Evolutionary conservation across 92 coral and sea anemone genomes (phyloP), one percentile per base, ranked within the genome.

Genomic region (Actinostola sp.): DNA sequence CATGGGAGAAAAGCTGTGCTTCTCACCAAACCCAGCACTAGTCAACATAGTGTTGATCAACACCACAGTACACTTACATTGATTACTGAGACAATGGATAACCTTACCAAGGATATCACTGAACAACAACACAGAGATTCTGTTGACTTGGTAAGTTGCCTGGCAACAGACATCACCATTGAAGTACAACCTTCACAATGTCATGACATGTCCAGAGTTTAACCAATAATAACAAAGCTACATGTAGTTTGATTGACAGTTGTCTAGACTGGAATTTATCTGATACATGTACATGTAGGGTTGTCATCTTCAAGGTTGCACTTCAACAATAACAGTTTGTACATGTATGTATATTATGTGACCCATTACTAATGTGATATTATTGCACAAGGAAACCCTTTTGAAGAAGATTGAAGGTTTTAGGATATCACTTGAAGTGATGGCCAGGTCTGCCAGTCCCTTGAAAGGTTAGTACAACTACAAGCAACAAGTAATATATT

Each of bases 361-460:
- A 11, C 3, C 21, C 1, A 19, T 54, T 1, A 54, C 5, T 24
- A 19, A 65, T 42, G 10, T 67, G 15, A 67, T 2, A 13, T 44
- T n/a, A 26, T 32, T 50, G 36, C 67, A 29, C 17, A 58, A 88
- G 97, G 92, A 72, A 5, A 54, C 55, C 59, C 28, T 84, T 15
- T 61, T 67, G 32, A 55, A 61, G 33, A 73, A 88, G 19, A 70
- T 90, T 36, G 97, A 90, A 67, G 97, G 97, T 1, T 32, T 87
- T 9, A 70, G 92, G 57, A 79, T 90, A 41, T 60, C 67, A 35
- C 24, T 79, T 21, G 97, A 90, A 51, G 79, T 76, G 8, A 38
- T 86, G 31, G 80, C 57, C 35, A 71, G 77, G 36, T 71, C 65
- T 42, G 32, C 6, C 42, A 12, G n/a, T 7, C 29, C 74, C 19